A percentile compares a stretch with the other conserved stretches of the same genome.
Evolutionary conservation across 2,113 vertebrate species (phyloP).

Genomic region (Sarotherodon lohbergeri): DNA sequence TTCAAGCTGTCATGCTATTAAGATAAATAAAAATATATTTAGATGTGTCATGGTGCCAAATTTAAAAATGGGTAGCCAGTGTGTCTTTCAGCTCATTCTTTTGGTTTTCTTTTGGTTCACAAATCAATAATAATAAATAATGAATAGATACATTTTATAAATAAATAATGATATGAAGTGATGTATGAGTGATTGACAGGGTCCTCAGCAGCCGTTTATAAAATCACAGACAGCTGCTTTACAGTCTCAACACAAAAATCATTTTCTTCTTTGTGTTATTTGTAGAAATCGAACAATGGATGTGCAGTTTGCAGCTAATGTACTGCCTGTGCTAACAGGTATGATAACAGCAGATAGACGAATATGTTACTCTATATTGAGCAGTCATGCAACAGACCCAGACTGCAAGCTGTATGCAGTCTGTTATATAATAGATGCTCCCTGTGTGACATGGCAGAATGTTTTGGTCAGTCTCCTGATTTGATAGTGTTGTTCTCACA

Average conservation of each 20-base stretch:
- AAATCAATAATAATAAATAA: not conserved
- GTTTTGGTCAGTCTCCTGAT: not conserved
- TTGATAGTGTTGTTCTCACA: not conserved
- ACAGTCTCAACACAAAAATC: not conserved
- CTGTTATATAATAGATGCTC: not conserved
- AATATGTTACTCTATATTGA: slow-evolving; percentile 9
- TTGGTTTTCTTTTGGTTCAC: not conserved
- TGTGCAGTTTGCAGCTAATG: not conserved
- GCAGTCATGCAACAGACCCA: not conserved
- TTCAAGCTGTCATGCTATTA: not conserved
- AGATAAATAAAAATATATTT: not conserved
- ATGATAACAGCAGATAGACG: not conserved
- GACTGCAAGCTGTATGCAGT: not conserved
- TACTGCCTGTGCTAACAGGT: not conserved
- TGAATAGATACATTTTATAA: not conserved
- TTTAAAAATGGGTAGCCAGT: not conserved
- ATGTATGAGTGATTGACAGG: not conserved
- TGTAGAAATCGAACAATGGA: not conserved
- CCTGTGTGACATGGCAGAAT: not conserved
- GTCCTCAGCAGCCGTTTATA: not conserved
- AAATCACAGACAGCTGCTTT: not conserved
- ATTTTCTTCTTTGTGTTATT: not conserved
- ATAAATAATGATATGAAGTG: not conserved
- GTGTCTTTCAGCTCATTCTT: not conserved
- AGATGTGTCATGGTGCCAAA: not conserved